Base-by-base conservation (phyloP, 2,888 invertebrate species). In the Phengaris arion region DNA sequence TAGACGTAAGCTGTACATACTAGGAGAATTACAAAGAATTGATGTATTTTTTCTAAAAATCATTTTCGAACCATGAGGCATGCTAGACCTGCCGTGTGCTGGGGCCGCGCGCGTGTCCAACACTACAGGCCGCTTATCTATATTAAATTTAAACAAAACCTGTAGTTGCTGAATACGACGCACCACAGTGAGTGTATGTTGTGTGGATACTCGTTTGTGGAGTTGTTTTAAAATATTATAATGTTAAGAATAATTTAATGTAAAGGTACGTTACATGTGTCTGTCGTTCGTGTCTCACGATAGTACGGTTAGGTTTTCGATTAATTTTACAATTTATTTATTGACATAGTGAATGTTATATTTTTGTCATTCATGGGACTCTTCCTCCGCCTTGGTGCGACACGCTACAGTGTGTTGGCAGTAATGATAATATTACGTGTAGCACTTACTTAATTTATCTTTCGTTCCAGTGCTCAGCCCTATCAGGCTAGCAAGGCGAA, bases 11-110 rank as follows among this genome's bases (percentile, higher is more conserved):
- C 82, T 85, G 85, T 84, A 83, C 81, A 83, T 83, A 83, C 82
- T 83, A 83, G 79, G 80, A 81, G 79, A 80, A 79, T 73, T 80
- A 79, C 78, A 77, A 80, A 77, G 81, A 80, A 83, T 82, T 77
- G 79, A 83, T 82, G 83, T 85, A 85, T 85, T 85, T 85, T 85
- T 85, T 84, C 83, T 83, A 85, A 83, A 72, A 83, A 82, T 81
- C 72, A 81, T 81, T 81, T 80, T 75, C 86, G 82, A 83, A 84
- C 81, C 81, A 82, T 80, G 76, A 82, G 78, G 81, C 82, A 80
- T 83, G 84, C 68, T 84, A 83, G 81, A 79, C 78, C 82, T 83
- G 84, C 83, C 22, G 72, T 72, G 8, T 68, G 68, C 22, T 22
- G 6, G 68, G 3, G 1, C 4, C 15, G 22, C 59, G 64, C 35